These are phyloP conservation scores for Agrotis ipsilon DNA, from an alignment of 2,888 invertebrate genomes.

Conservation along the genomic window DNA sequence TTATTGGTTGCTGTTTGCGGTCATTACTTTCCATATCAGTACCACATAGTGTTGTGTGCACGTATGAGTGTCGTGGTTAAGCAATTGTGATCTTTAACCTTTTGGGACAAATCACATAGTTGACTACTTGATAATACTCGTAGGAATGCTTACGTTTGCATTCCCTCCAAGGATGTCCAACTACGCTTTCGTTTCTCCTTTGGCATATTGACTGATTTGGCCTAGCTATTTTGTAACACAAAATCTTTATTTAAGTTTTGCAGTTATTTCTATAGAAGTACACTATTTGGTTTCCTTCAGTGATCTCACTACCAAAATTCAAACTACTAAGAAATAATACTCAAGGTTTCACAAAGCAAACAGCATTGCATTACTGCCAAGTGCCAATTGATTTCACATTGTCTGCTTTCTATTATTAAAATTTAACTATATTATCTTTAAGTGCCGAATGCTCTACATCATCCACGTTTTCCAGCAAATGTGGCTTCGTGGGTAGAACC, in stretches of 20 bases:
- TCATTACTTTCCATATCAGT: slow-evolving; percentile 57
- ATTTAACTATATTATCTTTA: slow-evolving; percentile 23
- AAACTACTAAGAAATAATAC: neutral
- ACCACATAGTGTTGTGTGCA: slow-evolving; percentile 12
- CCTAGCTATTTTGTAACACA: neutral
- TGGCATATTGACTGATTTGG: neutral
- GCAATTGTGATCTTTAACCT: slow-evolving; percentile 20
- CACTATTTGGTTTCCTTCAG: neutral
- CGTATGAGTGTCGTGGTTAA: slow-evolving; percentile 15
- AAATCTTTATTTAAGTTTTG: neutral
- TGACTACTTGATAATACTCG: slow-evolving; percentile 19
- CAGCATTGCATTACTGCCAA: slow-evolving; percentile 10
- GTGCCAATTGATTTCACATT: slow-evolving; percentile 35
- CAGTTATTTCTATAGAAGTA: neutral
- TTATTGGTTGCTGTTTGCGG: slow-evolving; percentile 47
- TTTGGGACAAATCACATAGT: slow-evolving; percentile 9
- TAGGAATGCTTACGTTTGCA: neutral
- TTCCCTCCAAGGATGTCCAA: neutral
- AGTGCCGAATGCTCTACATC: slow-evolving; percentile 31
- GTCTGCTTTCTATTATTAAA: slow-evolving; percentile 19
- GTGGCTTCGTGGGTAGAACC: slow-evolving; percentile 43
- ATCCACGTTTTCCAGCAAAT: slow-evolving; percentile 25
- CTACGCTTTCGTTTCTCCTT: neutral
- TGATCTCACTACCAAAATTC: neutral
- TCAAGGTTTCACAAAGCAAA: slow-evolving; percentile 15